Evolutionary conservation across 2,797 vertebrate genomes (phyloP).

Genomic region (Iguana delicatissima): DNA sequence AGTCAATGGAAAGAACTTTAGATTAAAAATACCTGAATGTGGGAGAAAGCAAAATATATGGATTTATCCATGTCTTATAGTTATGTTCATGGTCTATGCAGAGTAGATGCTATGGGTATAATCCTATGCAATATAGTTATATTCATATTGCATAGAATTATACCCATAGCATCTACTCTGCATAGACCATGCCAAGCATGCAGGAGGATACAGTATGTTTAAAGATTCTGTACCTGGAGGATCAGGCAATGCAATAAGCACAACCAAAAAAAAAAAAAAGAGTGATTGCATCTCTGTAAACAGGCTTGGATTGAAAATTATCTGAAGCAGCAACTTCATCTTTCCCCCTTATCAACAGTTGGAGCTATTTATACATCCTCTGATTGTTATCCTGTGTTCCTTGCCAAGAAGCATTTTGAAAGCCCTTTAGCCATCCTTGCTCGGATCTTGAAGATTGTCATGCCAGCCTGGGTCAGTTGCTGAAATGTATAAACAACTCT

Average conservation of each 20-base stretch:
- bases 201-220: neutral
- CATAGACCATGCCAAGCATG: neutral
- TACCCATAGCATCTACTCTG: neutral
- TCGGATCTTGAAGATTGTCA: slow-evolving; percentile 67
- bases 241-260: slow-evolving; percentile 2
- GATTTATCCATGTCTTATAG: neutral
- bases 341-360: slow-evolving; percentile 47
- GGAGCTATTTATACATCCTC: slow-evolving; percentile 45
- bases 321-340: slow-evolving; percentile 59
- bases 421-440: slow-evolving; percentile 61
- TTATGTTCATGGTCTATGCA: too few relatives aligned
- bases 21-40: neutral
- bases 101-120: too few relatives aligned
- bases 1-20: neutral
- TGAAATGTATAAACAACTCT: slow-evolving; percentile 75
- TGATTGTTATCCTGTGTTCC: slow-evolving; percentile 55
- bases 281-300: slow-evolving; percentile 55
- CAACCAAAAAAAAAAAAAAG: slow-evolving; percentile 6
- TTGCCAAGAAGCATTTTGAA: slow-evolving; percentile 67
- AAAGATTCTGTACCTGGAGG: slow-evolving; percentile 21
- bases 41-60: neutral
- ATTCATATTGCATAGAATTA: neutral
- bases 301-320: slow-evolving; percentile 55
- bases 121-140: too few relatives aligned
- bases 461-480: slow-evolving; percentile 71